These are phyloP conservation scores for Plemyria rubiginata DNA, from an alignment of 2,888 invertebrate genomes.

Conservation along the genomic window DNA sequence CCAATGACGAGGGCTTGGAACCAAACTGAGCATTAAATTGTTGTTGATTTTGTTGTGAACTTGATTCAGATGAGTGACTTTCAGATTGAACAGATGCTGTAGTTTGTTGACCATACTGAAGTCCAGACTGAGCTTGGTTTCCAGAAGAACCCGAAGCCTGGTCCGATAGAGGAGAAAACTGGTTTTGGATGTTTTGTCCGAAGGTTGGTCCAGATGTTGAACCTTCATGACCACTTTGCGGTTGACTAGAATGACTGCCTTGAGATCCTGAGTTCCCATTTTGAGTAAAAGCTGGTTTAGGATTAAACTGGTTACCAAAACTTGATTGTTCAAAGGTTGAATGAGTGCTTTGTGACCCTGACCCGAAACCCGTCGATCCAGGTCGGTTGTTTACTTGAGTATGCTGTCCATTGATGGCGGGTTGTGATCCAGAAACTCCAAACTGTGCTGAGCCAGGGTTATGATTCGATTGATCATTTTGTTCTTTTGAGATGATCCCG, in stretches of 20 bases:
- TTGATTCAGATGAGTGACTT: constrained; percentile 16
- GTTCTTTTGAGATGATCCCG: constrained; percentile 1
- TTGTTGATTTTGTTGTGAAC: constrained; percentile 24
- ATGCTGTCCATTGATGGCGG: constrained; percentile 10
- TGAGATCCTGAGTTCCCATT: constrained; percentile 23
- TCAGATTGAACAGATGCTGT: constrained; percentile 23
- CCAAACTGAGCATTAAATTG: constrained; percentile 25
- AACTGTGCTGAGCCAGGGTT: constrained; percentile 9
- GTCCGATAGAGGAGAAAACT: constrained; percentile 16
- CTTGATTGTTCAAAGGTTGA: constrained; percentile 14
- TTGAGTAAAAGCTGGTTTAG: constrained; percentile 11
- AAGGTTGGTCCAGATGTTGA: constrained; percentile 4
- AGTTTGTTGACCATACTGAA: constrained; percentile 10
- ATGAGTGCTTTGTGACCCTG: constrained; percentile 18
- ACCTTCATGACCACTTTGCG: constrained; percentile 17
- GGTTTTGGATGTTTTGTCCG: constrained; percentile 18
- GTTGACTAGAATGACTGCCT: constrained; percentile 27
- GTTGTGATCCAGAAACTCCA: constrained; percentile 7
- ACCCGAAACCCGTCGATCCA: not conserved
- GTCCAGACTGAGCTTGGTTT: constrained; percentile 26
- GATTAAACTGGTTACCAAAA: constrained; percentile 23
- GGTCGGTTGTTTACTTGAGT: constrained; percentile 9
- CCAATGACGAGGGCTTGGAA: constrained; percentile 12
- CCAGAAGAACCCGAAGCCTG: constrained; percentile 24
- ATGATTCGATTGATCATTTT: constrained; percentile 5